phyloP scores from a whole-genome alignment of 2,113 vertebrate genomes.

The Haemorhous mexicanus region DNA sequence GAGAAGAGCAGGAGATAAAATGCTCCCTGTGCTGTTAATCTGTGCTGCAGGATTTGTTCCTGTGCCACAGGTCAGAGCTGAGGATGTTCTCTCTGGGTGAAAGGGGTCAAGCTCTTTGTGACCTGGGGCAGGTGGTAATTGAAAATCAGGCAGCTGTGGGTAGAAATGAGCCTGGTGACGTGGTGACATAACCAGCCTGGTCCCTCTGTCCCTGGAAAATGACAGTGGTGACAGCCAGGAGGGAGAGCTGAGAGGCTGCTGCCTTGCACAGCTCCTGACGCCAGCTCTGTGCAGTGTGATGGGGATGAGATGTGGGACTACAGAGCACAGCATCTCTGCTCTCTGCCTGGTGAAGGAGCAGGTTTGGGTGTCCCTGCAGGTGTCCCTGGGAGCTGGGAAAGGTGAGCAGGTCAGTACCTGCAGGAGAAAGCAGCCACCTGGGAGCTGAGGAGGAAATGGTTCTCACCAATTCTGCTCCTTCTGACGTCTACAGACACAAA shows the following conservation, averaged over 20 bases:
- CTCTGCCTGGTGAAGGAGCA: neutral
- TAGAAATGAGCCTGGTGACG: neutral
- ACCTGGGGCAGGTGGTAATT: neutral
- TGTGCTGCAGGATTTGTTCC: neutral
- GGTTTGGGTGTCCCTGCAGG: neutral
- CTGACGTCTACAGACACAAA: neutral
- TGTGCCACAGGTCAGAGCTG: neutral
- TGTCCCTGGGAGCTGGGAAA: neutral
- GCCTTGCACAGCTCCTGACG: neutral
- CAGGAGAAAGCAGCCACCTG: neutral
- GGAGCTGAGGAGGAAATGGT: neutral
- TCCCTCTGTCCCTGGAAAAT: neutral
- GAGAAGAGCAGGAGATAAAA: neutral
- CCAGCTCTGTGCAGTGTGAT: fast-evolving
- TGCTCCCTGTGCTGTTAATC: neutral
- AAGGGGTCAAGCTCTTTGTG: neutral
- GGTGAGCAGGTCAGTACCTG: neutral
- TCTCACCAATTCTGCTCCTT: neutral
- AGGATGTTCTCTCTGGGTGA: neutral
- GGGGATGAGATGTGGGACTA: neutral
- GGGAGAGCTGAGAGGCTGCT: neutral
- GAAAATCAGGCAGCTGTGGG: neutral
- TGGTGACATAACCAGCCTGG: neutral
- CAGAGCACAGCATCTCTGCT: neutral
- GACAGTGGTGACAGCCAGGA: neutral